Evolutionary conservation across 2,797 vertebrate species (phyloP).

Genomic region (Propithecus perrieri): DNA sequence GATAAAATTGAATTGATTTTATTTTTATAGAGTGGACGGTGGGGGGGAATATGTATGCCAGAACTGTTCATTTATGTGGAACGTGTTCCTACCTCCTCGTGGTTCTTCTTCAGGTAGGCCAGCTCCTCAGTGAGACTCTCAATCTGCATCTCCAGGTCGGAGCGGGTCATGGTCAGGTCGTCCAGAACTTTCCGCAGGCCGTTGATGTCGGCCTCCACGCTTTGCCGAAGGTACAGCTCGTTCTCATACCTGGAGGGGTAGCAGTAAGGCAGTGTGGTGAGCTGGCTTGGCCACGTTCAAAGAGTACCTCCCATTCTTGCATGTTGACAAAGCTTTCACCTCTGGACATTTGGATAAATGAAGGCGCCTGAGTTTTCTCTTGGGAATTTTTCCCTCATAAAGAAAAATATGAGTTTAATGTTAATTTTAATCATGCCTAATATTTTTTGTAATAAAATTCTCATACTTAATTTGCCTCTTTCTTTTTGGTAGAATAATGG

Average conservation of each 20-base stretch:
- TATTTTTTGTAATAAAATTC: neutral
- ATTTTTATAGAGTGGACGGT: neutral
- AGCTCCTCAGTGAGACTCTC: slow-evolving; percentile 75
- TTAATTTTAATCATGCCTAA: neutral
- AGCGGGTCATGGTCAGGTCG: slow-evolving; percentile 68
- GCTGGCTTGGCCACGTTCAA: neutral
- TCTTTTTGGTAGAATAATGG: neutral
- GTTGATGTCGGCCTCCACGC: slow-evolving; percentile 57
- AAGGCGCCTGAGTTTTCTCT: neutral
- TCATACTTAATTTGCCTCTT: neutral
- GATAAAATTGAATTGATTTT: neutral
- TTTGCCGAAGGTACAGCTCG: slow-evolving; percentile 66
- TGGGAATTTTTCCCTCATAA: neutral
- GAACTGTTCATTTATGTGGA: neutral
- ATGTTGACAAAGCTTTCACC: neutral
- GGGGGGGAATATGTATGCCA: too few relatives aligned
- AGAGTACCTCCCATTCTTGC: neutral
- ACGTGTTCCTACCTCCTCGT: slow-evolving; percentile 65
- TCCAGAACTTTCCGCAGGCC: slow-evolving; percentile 76
- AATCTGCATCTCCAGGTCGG: slow-evolving; percentile 68
- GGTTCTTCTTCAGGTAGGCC: slow-evolving; percentile 75
- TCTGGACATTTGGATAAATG: neutral
- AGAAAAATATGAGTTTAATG: neutral
- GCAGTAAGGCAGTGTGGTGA: neutral
- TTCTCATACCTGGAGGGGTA: slow-evolving; percentile 72